A percentile compares a stretch with the other conserved stretches of the same genome.
Conservation (phyloP, 1,140 invertebrate genomes). For the Mizuhopecten yessoensis region DNA sequence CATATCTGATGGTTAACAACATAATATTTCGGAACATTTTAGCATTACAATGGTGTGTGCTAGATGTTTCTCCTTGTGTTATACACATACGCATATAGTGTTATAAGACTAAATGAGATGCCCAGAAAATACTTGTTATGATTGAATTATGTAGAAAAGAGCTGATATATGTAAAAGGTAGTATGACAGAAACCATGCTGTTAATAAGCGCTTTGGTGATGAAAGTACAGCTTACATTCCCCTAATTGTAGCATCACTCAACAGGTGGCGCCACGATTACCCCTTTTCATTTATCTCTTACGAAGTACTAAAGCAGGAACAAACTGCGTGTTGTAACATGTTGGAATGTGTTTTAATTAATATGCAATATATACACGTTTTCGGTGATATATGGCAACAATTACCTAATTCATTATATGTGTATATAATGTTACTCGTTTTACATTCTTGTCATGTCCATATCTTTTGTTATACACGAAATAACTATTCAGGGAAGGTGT, state of each 20-base stretch:
- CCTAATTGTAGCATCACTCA: conserved; percentile 20
- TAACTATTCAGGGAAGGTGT: too few relatives aligned
- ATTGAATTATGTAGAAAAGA: neutral
- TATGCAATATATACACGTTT: neutral
- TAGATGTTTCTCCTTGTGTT: too few relatives aligned
- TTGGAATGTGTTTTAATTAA: neutral
- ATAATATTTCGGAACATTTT: too few relatives aligned
- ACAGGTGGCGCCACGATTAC: neutral
- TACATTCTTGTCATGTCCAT: too few relatives aligned
- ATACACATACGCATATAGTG: neutral
- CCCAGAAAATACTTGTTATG: neutral
- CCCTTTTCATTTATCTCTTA: neutral
- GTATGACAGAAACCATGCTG: neutral
- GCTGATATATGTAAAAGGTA: neutral
- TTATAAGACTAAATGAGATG: neutral
- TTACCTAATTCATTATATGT: too few relatives aligned
- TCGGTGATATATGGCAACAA: neutral
- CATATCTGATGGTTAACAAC: too few relatives aligned
- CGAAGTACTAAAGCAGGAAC: neutral
- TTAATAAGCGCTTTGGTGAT: neutral
- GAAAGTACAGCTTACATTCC: conserved; percentile 11
- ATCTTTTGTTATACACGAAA: too few relatives aligned
- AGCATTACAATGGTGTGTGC: too few relatives aligned
- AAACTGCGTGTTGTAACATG: neutral
- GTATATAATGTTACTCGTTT: too few relatives aligned